Percentiles rank a stretch among this genome's conserved stretches.
Conservation (phyloP, 64 coral and sea anemone species). For the Platygyra sinensis region DNA sequence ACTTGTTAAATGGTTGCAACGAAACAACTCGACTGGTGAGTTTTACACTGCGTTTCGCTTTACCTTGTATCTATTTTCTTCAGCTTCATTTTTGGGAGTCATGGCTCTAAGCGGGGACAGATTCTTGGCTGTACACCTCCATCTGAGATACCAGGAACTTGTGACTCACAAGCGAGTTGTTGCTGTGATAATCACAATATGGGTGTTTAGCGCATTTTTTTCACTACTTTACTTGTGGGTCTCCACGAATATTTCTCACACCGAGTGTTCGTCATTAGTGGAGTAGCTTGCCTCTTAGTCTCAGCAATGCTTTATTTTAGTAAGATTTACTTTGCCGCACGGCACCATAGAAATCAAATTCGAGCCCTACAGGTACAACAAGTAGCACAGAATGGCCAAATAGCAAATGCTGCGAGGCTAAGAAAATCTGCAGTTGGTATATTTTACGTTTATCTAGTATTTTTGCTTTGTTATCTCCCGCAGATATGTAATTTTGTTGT, state of each 20-base stretch:
- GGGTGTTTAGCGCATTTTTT: neutral
- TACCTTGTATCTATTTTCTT: neutral
- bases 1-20: neutral
- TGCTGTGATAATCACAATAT: neutral
- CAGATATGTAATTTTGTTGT: neutral
- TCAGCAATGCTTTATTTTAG: neutral
- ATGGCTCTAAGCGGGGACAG: neutral
- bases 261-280: neutral
- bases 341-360: neutral
- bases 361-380: neutral
- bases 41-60: neutral
- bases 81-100: neutral
- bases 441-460: slow-evolving; percentile 3
- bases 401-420: neutral
- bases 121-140: neutral
- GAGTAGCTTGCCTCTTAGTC: neutral
- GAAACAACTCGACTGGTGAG: neutral
- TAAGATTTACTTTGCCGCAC: neutral
- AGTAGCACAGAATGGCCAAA: neutral
- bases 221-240: neutral
- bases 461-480: neutral
- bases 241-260: neutral
- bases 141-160: neutral
- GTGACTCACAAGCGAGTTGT: neutral
- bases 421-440: neutral